phyloP scores from a whole-genome alignment of 1,140 invertebrate genomes.

The Hylyphantes graminicola region DNA sequence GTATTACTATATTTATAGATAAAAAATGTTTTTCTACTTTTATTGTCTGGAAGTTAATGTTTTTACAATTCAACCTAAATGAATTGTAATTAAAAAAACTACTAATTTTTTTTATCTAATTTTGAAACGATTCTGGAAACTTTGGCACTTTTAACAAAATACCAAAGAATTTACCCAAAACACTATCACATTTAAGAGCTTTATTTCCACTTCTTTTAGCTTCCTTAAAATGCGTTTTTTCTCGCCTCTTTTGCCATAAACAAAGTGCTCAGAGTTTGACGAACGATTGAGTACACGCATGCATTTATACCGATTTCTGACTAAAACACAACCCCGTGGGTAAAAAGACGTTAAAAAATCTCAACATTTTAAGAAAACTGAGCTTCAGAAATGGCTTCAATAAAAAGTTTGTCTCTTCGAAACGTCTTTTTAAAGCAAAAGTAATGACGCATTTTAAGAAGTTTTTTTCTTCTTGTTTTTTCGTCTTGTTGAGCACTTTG shows the following conservation, averaged over 20 bases:
- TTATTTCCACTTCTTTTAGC: background rate
- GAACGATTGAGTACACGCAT: background rate
- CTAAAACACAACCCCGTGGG: background rate
- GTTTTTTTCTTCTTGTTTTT: background rate
- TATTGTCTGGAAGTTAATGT: too few species aligned
- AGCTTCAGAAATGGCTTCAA: background rate
- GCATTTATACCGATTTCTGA: background rate
- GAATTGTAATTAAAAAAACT: too few species aligned
- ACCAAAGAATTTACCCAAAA: background rate
- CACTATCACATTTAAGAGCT: background rate
- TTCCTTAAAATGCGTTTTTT: background rate
- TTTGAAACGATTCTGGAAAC: too few species aligned
- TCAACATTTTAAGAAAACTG: background rate
- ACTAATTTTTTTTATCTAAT: too few species aligned
- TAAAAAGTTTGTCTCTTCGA: conserved; percentile 2
- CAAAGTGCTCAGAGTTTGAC: conserved; percentile 7
- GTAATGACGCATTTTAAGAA: conserved; percentile 1
- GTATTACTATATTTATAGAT: too few species aligned
- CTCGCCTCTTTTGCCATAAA: conserved; percentile 5
- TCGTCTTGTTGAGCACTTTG: background rate
- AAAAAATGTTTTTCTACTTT: too few species aligned
- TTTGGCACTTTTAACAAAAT: background rate
- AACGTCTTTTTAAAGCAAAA: conserved; percentile 30
- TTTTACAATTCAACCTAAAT: too few species aligned
- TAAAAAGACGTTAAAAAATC: too few species aligned